Percentiles rank a stretch among this genome's conserved stretches.
These are phyloP conservation scores for Echiichthys vipera DNA, from an alignment of 2,797 vertebrate genomes.

Conservation along the genomic window DNA sequence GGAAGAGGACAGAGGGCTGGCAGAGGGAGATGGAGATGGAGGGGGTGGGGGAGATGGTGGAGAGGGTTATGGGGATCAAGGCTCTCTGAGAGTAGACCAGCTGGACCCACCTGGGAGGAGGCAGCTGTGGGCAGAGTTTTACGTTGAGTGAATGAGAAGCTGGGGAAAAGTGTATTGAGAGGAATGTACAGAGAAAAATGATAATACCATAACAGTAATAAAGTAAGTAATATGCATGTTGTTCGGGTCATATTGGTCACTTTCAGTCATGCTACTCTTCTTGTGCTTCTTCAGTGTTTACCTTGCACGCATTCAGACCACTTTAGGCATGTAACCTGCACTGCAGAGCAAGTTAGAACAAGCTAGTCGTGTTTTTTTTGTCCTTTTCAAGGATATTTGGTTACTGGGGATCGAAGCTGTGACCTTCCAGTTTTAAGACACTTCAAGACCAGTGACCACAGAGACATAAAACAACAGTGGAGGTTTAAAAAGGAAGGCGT, in stretches of 20 bases:
- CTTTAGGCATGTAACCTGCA: conserved; percentile 5
- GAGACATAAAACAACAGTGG: conserved; percentile 1
- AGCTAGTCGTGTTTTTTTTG: neutral
- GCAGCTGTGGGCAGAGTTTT: neutral
- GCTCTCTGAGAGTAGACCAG: conserved; percentile 39
- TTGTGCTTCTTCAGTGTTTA: neutral
- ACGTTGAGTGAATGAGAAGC: neutral
- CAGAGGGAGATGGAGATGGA: conserved; percentile 28
- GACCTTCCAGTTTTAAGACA: conserved; percentile 16
- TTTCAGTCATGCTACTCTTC: neutral
- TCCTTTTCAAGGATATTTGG: conserved; percentile 38
- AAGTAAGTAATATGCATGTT: neutral
- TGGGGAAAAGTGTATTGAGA: neutral
- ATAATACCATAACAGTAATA: neutral
- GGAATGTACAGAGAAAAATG: neutral
- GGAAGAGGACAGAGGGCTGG: conserved; percentile 42
- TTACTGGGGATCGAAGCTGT: conserved; percentile 33
- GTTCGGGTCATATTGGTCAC: neutral
- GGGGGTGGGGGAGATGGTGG: conserved; percentile 3
- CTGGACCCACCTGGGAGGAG: conserved; percentile 55
- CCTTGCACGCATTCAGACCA: neutral
- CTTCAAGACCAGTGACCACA: neutral
- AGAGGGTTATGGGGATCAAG: conserved; percentile 43
- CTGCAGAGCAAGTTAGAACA: conserved; percentile 30
- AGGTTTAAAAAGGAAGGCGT: neutral